A percentile compares a stretch with the other conserved stretches of the same genome.
phyloP scores from a whole-genome alignment of 2,797 vertebrate genomes.

The Thripadectes ignobilis region DNA sequence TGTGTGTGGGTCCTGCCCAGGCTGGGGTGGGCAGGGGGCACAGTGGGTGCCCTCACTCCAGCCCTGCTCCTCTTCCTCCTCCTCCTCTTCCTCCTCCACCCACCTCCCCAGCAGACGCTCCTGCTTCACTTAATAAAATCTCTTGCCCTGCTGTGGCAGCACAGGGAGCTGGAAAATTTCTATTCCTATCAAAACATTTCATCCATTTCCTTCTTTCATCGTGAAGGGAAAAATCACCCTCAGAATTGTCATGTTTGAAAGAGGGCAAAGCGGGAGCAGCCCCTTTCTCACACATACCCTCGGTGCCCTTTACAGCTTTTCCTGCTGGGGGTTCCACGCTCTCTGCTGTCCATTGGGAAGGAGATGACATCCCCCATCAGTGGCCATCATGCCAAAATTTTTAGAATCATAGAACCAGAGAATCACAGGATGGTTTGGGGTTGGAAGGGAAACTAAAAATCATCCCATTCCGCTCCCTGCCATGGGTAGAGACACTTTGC shows the following conservation, averaged over 20 bases:
- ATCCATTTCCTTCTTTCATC: not conserved
- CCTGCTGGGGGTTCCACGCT: not conserved
- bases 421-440: not conserved
- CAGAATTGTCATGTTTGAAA: not conserved
- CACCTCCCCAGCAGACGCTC: not conserved
- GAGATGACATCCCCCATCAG: not conserved
- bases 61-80: not conserved
- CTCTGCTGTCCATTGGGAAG: not conserved
- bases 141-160: not conserved
- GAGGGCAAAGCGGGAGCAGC: not conserved
- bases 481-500: not conserved
- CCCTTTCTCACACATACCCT: not conserved
- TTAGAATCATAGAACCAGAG: not conserved
- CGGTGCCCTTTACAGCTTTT: not conserved
- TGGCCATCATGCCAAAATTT: not conserved
- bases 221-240: not conserved
- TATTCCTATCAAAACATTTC: not conserved
- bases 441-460: not conserved
- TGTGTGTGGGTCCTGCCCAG: not conserved
- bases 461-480: not conserved
- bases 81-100: not conserved
- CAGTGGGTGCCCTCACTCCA: not conserved
- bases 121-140: not conserved
- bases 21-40: not conserved
- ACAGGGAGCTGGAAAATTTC: not conserved